A percentile compares a stretch with the other conserved stretches of the same genome.
Evolutionary conservation across 2,797 vertebrate genomes (phyloP).

Genomic region (Silurus aristotelis): DNA sequence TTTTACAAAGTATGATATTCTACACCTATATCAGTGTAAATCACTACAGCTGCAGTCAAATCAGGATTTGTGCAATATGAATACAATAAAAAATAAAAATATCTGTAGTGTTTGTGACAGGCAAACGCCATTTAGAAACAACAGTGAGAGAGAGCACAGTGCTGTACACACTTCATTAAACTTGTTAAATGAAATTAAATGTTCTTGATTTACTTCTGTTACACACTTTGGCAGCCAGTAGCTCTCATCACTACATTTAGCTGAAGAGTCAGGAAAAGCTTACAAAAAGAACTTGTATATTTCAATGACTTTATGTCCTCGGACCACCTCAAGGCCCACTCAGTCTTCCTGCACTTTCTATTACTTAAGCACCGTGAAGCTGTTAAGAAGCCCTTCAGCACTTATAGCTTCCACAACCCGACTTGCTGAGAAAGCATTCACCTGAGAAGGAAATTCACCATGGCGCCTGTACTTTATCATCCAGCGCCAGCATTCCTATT

Average conservation of each 20-base stretch:
- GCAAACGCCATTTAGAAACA: background rate
- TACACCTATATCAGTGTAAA: background rate
- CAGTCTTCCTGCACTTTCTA: background rate
- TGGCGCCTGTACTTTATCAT: background rate
- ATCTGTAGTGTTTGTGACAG: background rate
- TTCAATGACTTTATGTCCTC: background rate
- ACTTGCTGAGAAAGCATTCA: background rate
- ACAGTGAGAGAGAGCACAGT: background rate
- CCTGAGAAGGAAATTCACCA: background rate
- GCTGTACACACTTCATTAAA: background rate
- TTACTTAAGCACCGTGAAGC: background rate
- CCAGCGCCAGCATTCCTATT: background rate
- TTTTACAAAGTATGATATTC: background rate
- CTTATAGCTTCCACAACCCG: background rate
- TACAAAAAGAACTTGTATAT: background rate
- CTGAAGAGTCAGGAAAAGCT: background rate
- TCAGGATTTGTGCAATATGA: background rate
- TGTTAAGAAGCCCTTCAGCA: background rate
- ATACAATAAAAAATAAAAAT: background rate
- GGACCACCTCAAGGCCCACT: background rate
- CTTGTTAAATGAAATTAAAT: too few relatives aligned
- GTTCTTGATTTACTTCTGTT: background rate
- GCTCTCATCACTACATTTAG: background rate
- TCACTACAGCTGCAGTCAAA: background rate
- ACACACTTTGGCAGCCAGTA: background rate